Base-by-base conservation (phyloP, 2,113 vertebrate genomes). In the Epinephelus lanceolatus region DNA sequence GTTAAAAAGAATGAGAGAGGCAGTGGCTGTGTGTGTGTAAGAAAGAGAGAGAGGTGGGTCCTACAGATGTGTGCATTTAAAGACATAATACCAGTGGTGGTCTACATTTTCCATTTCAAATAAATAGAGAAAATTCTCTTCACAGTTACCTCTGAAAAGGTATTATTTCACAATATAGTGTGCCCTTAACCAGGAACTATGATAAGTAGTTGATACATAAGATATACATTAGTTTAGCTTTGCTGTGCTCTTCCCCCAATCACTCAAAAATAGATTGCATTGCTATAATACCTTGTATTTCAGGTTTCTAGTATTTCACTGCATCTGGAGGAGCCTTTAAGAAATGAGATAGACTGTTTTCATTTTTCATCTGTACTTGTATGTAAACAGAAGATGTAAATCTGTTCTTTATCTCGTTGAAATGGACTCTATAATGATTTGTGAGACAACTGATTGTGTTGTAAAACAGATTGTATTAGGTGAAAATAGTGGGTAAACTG, bases 51-150 rank as follows among this genome's bases (percentile, higher is more conserved):
- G 21, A 25, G 70, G 57, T 30, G 51, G 68, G 73, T 49, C 60
- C 42, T 49, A 42, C 74, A 79, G 56, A 85, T 69, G 61, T 85
- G 85, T 56, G 68, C 42, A 69, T 78, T 60, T 62, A 71, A 76
- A 87, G 71, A 66, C 30, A 62, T 69, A 42, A 42, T 21, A 60
- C 19, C 75, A 71, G 18, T n/a, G 60, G 15, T 76, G 68, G 52
- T 40, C 40, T 30, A 57, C 59, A 68, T 57, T 83, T 75, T 78
- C 33, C 69, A 68, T 47, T 70, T 76, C 14, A 82, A 33, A 65
- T 33, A 61, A 72, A 67, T 6, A 59, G 63, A 76, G 21, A 71
- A 57, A 56, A 49, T 37, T 5, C n/a, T 61, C 59, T 69, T 52
- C 72, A 67, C 53, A 49, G 18, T 55, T 65, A 55, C n/a, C 17